These are phyloP conservation scores for Spea hammondii DNA, from an alignment of 2,797 vertebrate species.

Conservation along the genomic window DNA sequence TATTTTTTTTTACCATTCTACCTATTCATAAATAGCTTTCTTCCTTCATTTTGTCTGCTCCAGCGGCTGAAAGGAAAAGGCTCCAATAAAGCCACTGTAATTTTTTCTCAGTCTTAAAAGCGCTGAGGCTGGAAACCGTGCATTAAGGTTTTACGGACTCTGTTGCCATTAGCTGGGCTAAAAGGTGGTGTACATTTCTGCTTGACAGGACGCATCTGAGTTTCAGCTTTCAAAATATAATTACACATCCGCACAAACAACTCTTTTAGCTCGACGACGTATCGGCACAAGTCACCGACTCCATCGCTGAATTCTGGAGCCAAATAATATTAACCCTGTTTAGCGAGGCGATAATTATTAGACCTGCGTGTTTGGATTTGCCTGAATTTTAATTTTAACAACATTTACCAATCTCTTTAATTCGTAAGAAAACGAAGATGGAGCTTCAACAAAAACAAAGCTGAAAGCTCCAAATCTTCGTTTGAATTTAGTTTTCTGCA, in stretches of 20 bases:
- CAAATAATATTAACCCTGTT: constrained; percentile 30
- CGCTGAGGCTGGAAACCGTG: constrained; percentile 1
- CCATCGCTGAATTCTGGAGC: constrained; percentile 25
- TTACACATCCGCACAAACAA: constrained; percentile 37
- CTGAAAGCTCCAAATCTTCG: no score
- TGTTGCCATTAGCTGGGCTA: constrained; percentile 24
- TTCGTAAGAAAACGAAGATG: no score
- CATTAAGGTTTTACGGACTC: constrained; percentile 20
- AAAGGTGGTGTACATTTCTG: constrained; percentile 38
- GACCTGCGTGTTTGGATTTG: no score
- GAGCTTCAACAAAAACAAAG: no score
- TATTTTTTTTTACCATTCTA: background rate
- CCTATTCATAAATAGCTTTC: background rate
- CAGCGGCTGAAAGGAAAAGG: constrained; percentile 7
- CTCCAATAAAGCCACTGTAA: constrained; percentile 18
- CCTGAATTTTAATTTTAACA: no score
- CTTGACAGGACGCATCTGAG: constrained; percentile 24
- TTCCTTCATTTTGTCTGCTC: background rate
- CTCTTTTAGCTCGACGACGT: constrained; percentile 12
- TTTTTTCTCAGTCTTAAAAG: constrained; percentile 6
- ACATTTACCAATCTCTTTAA: no score
- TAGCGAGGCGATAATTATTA: background rate
- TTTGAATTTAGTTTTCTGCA: no score
- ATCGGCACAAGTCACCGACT: constrained; percentile 32
- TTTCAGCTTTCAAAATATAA: constrained; percentile 43